These are phyloP conservation scores for Crambe crambe DNA, from an alignment of 37 sponge, comb jelly and placozoan genomes.

Conservation along the genomic window DNA sequence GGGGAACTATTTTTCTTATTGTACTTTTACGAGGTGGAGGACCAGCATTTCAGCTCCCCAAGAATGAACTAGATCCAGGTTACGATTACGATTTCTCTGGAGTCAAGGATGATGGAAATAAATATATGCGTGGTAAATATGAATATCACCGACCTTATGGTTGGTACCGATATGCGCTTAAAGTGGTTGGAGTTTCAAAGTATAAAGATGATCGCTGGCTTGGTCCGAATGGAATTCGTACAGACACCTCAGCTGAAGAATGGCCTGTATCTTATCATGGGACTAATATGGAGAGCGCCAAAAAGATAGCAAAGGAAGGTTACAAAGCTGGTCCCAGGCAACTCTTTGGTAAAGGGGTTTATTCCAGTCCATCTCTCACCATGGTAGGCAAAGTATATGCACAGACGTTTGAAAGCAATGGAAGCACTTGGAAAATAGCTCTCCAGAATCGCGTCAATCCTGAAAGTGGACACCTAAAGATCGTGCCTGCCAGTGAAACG, in stretches of 20 bases:
- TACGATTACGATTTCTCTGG: constrained; percentile 51
- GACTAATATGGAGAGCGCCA: not conserved
- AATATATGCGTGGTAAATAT: constrained; percentile 34
- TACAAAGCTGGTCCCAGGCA: constrained; percentile 3
- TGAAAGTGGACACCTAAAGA: constrained; percentile 10
- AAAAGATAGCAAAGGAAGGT: constrained; percentile 9
- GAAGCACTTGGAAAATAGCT: constrained; percentile 12
- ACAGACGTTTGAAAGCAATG: constrained; percentile 22
- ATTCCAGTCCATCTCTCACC: constrained; percentile 20
- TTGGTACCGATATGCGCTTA: constrained; percentile 36
- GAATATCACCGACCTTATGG: constrained; percentile 45
- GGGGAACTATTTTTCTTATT: constrained; percentile 10
- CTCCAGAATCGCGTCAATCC: constrained; percentile 51
- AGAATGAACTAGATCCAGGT: constrained; percentile 10
- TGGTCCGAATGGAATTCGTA: constrained; percentile 38
- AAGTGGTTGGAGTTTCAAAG: constrained; percentile 25
- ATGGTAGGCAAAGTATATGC: constrained; percentile 31
- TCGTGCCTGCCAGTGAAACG: constrained; percentile 3
- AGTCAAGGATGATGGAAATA: constrained; percentile 9
- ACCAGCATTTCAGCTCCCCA: constrained; percentile 19
- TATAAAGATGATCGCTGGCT: constrained; percentile 38
- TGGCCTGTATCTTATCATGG: constrained; percentile 63
- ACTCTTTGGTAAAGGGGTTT: constrained; percentile 25
- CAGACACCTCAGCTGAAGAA: constrained; percentile 16
- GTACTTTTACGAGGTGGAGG: constrained; percentile 32